Conservation (phyloP, 2,113 vertebrate species). For the Xenopus laevis region DNA sequence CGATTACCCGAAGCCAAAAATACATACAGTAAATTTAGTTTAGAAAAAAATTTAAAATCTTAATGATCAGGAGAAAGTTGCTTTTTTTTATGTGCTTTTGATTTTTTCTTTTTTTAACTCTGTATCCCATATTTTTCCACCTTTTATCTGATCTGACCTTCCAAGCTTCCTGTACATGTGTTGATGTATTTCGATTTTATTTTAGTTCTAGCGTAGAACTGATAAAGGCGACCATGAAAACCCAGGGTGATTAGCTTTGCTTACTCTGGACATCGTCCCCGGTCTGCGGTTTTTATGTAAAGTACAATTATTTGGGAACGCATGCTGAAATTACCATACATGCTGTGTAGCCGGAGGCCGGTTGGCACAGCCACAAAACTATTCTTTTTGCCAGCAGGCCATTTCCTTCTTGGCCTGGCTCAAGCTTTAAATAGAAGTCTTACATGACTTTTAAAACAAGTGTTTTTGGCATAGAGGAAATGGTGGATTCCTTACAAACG, state of each 20-base stretch:
- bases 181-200: constrained; percentile 78
- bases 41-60: too few relatives aligned
- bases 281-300: constrained; percentile 79
- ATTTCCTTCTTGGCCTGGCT: constrained; percentile 86
- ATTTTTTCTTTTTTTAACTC: background rate
- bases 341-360: constrained; percentile 77
- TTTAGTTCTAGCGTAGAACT: constrained; percentile 73
- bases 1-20: too few relatives aligned
- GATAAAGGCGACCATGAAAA: constrained; percentile 81
- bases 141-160: constrained; percentile 67
- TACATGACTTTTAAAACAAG: constrained; percentile 91
- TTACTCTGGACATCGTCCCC: constrained; percentile 75
- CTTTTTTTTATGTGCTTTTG: background rate
- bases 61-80: background rate
- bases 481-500: constrained; percentile 91
- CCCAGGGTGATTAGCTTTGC: constrained; percentile 71
- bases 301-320: constrained; percentile 79
- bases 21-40: too few relatives aligned
- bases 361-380: constrained; percentile 84
- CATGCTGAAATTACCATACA: constrained; percentile 76
- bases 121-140: too few relatives aligned
- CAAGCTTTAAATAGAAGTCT: constrained; percentile 87
- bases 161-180: constrained; percentile 68
- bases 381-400: constrained; percentile 78
- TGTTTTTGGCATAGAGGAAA: constrained; percentile 86